These are phyloP conservation scores for Lynx canadensis DNA, from an alignment of 2,113 vertebrate genomes.

Conservation along the genomic window DNA sequence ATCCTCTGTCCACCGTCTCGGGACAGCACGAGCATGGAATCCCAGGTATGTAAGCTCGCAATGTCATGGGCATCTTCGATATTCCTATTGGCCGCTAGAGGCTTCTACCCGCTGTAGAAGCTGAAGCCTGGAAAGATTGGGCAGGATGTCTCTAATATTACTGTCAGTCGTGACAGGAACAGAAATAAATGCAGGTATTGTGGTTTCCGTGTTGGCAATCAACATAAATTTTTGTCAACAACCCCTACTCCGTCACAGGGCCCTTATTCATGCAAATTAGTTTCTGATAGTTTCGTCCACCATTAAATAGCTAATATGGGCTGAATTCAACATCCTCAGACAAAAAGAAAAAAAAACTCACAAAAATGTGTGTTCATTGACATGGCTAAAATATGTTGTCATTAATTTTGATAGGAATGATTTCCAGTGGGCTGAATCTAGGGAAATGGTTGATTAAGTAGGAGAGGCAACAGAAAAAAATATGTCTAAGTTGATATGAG, in stretches of 20 bases:
- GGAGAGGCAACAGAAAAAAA: slow-evolving; percentile 14
- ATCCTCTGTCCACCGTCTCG: neutral
- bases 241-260: neutral
- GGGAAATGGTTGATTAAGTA: slow-evolving; percentile 54
- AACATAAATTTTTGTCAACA: neutral
- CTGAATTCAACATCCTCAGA: neutral
- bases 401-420: slow-evolving; percentile 61
- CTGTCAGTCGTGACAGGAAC: neutral
- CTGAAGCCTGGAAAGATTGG: neutral
- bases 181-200: neutral
- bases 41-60: neutral
- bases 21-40: fast-evolving
- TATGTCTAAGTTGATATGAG: neutral
- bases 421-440: slow-evolving; percentile 56
- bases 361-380: slow-evolving; percentile 48
- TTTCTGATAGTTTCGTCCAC: neutral
- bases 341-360: neutral
- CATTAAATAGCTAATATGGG: neutral
- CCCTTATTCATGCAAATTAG: neutral
- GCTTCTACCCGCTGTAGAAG: neutral
- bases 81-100: neutral
- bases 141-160: too few relatives aligned
- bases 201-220: neutral
- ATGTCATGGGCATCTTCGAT: fast-evolving
- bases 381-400: slow-evolving; percentile 59